A percentile compares a stretch with the other conserved stretches of the same genome.
Evolutionary conservation across 2,797 vertebrate species (phyloP).

Genomic region (Amniataba percoides): DNA sequence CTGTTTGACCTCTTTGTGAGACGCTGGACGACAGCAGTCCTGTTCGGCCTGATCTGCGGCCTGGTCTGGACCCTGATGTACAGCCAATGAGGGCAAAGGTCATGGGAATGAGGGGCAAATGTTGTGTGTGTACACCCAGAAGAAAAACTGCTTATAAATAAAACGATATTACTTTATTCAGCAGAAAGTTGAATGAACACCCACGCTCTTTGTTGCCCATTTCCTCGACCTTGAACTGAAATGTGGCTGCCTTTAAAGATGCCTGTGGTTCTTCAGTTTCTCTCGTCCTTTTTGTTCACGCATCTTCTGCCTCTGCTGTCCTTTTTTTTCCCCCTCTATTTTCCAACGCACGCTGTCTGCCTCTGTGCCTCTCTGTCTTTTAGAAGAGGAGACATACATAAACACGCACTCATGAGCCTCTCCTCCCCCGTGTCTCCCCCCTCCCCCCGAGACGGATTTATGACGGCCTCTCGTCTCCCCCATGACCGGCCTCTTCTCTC

Average conservation of each 20-base stretch:
- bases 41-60: slow-evolving; percentile 18
- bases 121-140: slow-evolving; percentile 25
- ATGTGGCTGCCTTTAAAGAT: background rate
- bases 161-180: slow-evolving; percentile 12
- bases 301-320: background rate
- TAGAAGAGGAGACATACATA: slow-evolving; percentile 4
- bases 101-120: slow-evolving; percentile 69
- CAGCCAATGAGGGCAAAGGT: slow-evolving; percentile 54
- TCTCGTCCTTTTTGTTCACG: background rate
- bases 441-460: slow-evolving; percentile 37
- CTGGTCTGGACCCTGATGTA: slow-evolving; percentile 44
- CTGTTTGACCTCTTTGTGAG: slow-evolving; percentile 27
- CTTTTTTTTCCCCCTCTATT: background rate
- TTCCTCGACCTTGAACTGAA: background rate
- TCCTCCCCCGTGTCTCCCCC: slow-evolving; percentile 9
- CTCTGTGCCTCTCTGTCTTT: slow-evolving; percentile 12
- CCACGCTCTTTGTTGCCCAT: background rate
- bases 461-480: slow-evolving; percentile 8
- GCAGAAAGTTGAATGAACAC: slow-evolving; percentile 9
- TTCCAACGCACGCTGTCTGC: background rate
- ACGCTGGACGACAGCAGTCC: background rate
- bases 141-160: slow-evolving; percentile 31
- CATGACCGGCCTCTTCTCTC: slow-evolving; percentile 19
- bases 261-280: background rate
- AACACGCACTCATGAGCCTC: background rate